These are phyloP conservation scores for Arrhopalites spinosus DNA, from an alignment of 2,888 invertebrate species.

Conservation along the genomic window DNA sequence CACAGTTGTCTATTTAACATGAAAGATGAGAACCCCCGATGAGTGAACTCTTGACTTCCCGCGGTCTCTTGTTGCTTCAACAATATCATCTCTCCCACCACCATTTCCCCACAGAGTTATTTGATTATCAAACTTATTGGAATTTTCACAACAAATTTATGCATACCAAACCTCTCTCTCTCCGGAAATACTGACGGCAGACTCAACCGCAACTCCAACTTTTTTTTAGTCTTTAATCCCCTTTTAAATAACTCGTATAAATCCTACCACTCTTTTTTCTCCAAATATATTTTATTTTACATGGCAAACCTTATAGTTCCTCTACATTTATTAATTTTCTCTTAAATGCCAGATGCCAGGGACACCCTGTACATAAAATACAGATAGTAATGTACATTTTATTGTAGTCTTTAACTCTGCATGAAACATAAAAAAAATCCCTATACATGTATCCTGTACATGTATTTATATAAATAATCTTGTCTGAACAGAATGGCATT, in stretches of 20 bases:
- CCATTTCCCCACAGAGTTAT: constrained; percentile 39
- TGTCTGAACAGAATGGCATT: no score
- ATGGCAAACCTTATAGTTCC: background rate
- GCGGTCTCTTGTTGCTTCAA: constrained; percentile 45
- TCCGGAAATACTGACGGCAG: constrained; percentile 36
- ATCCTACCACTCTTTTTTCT: constrained; percentile 1
- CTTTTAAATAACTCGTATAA: constrained; percentile 16
- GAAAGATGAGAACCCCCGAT: constrained; percentile 45
- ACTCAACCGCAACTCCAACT: background rate
- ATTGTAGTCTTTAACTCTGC: no score
- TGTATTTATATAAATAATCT: no score
- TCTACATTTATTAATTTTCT: background rate
- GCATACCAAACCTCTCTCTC: constrained; percentile 9
- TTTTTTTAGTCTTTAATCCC: constrained; percentile 5
- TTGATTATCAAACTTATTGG: constrained; percentile 49
- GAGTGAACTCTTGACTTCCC: constrained; percentile 46
- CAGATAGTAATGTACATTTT: no score
- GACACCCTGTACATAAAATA: no score
- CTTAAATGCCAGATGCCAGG: no score
- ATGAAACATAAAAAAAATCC: no score
- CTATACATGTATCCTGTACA: no score
- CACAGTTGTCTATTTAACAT: constrained; percentile 48
- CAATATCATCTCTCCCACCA: constrained; percentile 36
- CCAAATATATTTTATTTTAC: no score
- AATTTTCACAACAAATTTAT: constrained; percentile 36